Percentiles rank a stretch among this genome's conserved stretches.
These are phyloP conservation scores for Polydrusus pterygomalis DNA, from an alignment of 2,888 invertebrate species.

Conservation along the genomic window DNA sequence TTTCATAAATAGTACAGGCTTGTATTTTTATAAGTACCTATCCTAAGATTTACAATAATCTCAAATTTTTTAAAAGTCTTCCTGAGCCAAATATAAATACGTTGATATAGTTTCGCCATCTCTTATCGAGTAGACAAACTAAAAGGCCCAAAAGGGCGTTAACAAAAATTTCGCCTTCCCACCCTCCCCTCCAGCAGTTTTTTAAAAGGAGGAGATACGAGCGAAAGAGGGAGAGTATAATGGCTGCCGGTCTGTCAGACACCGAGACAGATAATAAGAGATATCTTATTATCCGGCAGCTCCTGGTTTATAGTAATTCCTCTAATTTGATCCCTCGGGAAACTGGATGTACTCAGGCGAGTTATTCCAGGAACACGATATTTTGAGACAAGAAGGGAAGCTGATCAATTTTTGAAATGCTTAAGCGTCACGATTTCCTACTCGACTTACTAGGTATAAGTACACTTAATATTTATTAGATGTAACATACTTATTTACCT, in stretches of 20 bases:
- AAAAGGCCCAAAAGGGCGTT: conserved; percentile 53
- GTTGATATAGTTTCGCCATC: conserved; percentile 53
- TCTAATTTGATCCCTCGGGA: conserved; percentile 71
- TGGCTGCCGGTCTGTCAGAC: conserved; percentile 71
- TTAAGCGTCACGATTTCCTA: background rate
- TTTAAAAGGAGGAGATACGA: conserved; percentile 65
- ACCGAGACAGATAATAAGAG: conserved; percentile 70
- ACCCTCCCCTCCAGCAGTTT: conserved; percentile 57
- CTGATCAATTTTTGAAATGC: background rate
- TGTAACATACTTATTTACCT: too few relatives aligned
- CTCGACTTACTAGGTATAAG: too few relatives aligned
- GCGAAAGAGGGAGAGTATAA: conserved; percentile 69
- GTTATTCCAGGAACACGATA: conserved; percentile 60
- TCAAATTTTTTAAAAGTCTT: too few relatives aligned
- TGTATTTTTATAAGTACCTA: too few relatives aligned
- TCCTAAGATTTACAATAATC: too few relatives aligned
- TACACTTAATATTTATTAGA: too few relatives aligned
- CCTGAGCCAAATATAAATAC: background rate
- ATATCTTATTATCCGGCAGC: conserved; percentile 70
- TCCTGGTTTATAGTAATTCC: conserved; percentile 69
- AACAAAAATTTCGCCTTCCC: conserved; percentile 53
- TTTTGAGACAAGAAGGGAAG: conserved; percentile 18
- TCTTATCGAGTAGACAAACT: conserved; percentile 47
- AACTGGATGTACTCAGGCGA: conserved; percentile 58
- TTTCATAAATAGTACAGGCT: too few relatives aligned